A percentile compares a stretch with the other conserved stretches of the same genome.
These are phyloP conservation scores for Dipodomys spectabilis DNA, from an alignment of 2,113 vertebrate genomes.

Conservation along the genomic window DNA sequence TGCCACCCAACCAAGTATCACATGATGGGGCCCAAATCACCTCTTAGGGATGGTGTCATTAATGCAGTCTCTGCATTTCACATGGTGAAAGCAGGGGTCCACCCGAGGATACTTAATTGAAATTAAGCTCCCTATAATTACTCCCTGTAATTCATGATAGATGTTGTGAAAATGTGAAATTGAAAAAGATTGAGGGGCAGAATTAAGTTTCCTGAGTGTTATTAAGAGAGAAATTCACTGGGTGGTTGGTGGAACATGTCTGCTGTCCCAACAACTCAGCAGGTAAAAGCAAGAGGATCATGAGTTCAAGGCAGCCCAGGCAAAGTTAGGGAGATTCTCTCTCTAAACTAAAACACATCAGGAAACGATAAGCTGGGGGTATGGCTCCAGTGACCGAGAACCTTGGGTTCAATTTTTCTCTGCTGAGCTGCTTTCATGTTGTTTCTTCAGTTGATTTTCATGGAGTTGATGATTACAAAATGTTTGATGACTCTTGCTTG, in stretches of 20 bases:
- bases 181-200: neutral
- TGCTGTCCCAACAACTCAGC: no score
- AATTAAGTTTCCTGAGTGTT: neutral
- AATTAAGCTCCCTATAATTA: neutral
- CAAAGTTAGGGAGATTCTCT: no score
- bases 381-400: no score
- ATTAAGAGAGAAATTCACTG: no score
- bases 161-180: neutral
- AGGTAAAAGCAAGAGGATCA: no score
- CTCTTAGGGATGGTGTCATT: neutral
- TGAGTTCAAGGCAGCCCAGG: no score
- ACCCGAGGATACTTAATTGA: neutral
- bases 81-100: accelerated
- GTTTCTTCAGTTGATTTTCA: neutral
- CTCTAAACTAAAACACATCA: no score
- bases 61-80: neutral
- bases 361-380: no score
- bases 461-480: neutral
- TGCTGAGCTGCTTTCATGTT: neutral
- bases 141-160: neutral
- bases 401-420: neutral
- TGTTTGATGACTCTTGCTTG: neutral
- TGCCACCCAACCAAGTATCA: neutral
- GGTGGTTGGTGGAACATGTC: no score
- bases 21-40: neutral